Conservation (phyloP, 1,140 invertebrate species). For the Chlorops oryzae region DNA sequence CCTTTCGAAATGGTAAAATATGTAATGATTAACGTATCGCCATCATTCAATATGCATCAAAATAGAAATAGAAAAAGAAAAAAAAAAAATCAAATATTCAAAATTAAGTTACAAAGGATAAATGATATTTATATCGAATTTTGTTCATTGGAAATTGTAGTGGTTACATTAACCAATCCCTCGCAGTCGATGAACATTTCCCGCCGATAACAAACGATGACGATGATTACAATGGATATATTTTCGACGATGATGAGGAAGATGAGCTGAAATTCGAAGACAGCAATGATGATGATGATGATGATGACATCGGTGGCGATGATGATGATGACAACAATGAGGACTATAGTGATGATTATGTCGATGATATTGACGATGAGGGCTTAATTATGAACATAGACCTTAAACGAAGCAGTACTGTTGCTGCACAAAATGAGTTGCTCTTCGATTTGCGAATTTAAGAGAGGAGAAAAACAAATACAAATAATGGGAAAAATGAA, state of each 20-base stretch:
- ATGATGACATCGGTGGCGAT: conserved; percentile 6
- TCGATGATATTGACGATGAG: conserved; percentile 8
- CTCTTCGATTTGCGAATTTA: too few species aligned
- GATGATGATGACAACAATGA: conserved; percentile 7
- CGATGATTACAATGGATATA: conserved; percentile 35
- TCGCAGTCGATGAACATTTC: conserved; percentile 87
- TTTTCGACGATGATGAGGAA: conserved; percentile 37
- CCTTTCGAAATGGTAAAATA: too few species aligned
- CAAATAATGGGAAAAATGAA: too few species aligned
- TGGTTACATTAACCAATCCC: conserved; percentile 86
- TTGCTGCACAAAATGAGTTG: too few species aligned
- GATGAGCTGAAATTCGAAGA: conserved; percentile 43
- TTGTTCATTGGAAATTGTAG: too few species aligned
- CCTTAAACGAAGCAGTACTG: too few species aligned
- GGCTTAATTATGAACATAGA: too few species aligned
- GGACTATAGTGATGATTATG: conserved; percentile 13
- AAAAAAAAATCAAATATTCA: conserved; percentile 3
- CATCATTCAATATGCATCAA: neutral
- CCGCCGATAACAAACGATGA: conserved; percentile 55
- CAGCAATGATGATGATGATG: conserved; percentile 21
- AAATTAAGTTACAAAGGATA: neutral
- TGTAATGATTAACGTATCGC: neutral
- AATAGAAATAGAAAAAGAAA: neutral
- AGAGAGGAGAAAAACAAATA: too few species aligned
- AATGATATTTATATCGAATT: neutral